These are phyloP conservation scores for Tokudaia muenninki DNA, from an alignment of 2,797 vertebrate species.

Conservation along the genomic window DNA sequence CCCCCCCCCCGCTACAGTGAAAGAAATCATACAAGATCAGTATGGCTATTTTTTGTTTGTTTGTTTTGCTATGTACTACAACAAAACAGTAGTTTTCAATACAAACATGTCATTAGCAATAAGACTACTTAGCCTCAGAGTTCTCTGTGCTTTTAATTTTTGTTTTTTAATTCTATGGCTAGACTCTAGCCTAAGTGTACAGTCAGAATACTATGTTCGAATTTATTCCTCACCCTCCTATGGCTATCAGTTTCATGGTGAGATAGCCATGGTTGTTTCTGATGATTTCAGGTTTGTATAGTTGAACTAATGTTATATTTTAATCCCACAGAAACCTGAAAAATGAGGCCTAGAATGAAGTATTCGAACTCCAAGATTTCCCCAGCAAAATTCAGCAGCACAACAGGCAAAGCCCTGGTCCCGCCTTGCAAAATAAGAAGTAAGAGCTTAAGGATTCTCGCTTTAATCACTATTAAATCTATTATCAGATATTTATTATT, in stretches of 20 bases:
- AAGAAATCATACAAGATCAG: slow-evolving; percentile 34
- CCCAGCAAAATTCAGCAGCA: background rate
- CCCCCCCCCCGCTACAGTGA: background rate
- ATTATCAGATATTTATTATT: slow-evolving; percentile 41
- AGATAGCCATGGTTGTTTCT: slow-evolving; percentile 7
- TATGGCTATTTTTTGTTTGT: background rate
- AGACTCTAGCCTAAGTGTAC: background rate
- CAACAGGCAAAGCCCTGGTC: background rate
- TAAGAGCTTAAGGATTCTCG: slow-evolving; percentile 63
- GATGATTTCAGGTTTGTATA: slow-evolving; percentile 44
- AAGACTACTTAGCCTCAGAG: slow-evolving; percentile 37
- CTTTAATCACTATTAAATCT: slow-evolving; percentile 17
- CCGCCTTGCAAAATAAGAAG: slow-evolving; percentile 60
- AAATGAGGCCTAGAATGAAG: slow-evolving; percentile 62
- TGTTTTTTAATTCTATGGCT: background rate
- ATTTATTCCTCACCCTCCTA: slow-evolving; percentile 1
- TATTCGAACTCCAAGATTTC: slow-evolving; percentile 44
- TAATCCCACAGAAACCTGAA: slow-evolving; percentile 67
- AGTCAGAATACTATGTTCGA: slow-evolving; percentile 34
- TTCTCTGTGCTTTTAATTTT: slow-evolving; percentile 33
- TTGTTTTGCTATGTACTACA: background rate
- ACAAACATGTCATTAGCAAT: slow-evolving; percentile 15
- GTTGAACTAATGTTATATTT: slow-evolving; percentile 64
- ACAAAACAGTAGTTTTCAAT: slow-evolving; percentile 37
- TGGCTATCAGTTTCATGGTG: slow-evolving; percentile 32